phyloP scores from a whole-genome alignment of 1,140 invertebrate species.

The Diabrotica virgifera region DNA sequence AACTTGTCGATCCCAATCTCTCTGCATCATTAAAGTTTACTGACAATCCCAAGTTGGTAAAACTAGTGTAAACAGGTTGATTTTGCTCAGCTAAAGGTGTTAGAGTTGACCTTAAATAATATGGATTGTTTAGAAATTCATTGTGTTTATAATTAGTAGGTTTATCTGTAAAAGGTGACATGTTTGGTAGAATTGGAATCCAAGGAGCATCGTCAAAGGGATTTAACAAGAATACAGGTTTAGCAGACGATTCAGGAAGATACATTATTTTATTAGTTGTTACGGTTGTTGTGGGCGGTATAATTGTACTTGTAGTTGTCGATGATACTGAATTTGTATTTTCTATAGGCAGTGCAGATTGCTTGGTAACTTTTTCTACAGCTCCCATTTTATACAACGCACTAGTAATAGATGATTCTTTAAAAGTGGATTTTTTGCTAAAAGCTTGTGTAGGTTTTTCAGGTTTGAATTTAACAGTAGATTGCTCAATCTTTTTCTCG shows the following conservation, averaged over 20 bases:
- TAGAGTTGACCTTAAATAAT: conserved; percentile 13
- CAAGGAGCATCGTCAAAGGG: conserved; percentile 39
- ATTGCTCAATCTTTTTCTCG: conserved; percentile 51
- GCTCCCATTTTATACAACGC: conserved; percentile 51
- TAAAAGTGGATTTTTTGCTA: conserved; percentile 46
- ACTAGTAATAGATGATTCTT: conserved; percentile 46
- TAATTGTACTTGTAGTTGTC: conserved; percentile 35
- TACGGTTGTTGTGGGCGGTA: conserved; percentile 6
- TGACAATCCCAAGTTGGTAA: conserved; percentile 59
- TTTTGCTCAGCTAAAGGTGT: conserved; percentile 31
- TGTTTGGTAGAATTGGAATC: conserved; percentile 52
- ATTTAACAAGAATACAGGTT: conserved; percentile 14
- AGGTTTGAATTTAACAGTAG: conserved; percentile 45
- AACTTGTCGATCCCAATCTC: conserved; percentile 53
- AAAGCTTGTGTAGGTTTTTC: conserved; percentile 44
- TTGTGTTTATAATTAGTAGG: no score
- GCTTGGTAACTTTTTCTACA: conserved; percentile 45
- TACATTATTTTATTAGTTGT: conserved; percentile 10
- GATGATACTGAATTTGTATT: conserved; percentile 35
- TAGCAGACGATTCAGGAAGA: not conserved
- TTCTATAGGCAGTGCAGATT: conserved; percentile 30
- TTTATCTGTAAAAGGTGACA: conserved; percentile 40
- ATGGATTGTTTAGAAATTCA: conserved; percentile 1
- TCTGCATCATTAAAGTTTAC: conserved; percentile 52
- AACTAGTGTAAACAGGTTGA: conserved; percentile 62